phyloP scores from a whole-genome alignment of 2,797 vertebrate genomes.

The Myotis myotis region DNA sequence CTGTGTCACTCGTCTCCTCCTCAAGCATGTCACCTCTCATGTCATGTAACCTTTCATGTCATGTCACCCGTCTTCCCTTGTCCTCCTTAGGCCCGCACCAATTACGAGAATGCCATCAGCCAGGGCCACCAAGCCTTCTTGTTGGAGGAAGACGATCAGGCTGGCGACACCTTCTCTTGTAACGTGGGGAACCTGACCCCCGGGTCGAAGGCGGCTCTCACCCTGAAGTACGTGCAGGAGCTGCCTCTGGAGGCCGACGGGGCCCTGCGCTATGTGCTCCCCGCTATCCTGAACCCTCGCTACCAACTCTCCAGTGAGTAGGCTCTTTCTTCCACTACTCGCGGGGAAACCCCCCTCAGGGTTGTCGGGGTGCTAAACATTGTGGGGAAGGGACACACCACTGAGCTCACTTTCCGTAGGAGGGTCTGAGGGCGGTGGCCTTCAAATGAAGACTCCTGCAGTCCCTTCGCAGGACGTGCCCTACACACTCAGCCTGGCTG shows the following conservation, averaged over 20 bases:
- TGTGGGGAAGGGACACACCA: not conserved
- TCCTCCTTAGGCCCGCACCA: slow-evolving; percentile 57
- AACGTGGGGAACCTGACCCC: slow-evolving; percentile 87
- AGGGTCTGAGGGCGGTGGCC: not conserved
- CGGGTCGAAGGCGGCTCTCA: slow-evolving; percentile 85
- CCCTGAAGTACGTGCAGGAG: slow-evolving; percentile 87
- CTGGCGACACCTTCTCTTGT: slow-evolving; percentile 83
- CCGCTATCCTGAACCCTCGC: slow-evolving; percentile 88
- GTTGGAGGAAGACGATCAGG: slow-evolving; percentile 85
- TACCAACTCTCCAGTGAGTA: slow-evolving; percentile 85
- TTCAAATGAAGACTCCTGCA: not conserved
- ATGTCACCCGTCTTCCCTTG: not conserved
- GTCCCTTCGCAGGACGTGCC: slow-evolving; percentile 81
- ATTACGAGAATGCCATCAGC: slow-evolving; percentile 72
- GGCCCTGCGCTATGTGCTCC: slow-evolving; percentile 88
- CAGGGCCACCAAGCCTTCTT: slow-evolving; percentile 85
- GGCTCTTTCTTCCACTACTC: not conserved
- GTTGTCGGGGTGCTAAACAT: not conserved
- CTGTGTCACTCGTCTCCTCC: not conserved
- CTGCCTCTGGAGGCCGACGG: slow-evolving; percentile 87
- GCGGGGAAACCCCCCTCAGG: not conserved
- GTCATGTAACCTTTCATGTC: no score
- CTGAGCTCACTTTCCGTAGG: slow-evolving; percentile 29
- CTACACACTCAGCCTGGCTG: slow-evolving; percentile 86
- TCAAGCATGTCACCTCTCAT: no score